Evolutionary conservation across 2,113 vertebrate genomes (phyloP), one percentile per base, ranked within the genome.

Genomic region (Polypterus bichir): DNA sequence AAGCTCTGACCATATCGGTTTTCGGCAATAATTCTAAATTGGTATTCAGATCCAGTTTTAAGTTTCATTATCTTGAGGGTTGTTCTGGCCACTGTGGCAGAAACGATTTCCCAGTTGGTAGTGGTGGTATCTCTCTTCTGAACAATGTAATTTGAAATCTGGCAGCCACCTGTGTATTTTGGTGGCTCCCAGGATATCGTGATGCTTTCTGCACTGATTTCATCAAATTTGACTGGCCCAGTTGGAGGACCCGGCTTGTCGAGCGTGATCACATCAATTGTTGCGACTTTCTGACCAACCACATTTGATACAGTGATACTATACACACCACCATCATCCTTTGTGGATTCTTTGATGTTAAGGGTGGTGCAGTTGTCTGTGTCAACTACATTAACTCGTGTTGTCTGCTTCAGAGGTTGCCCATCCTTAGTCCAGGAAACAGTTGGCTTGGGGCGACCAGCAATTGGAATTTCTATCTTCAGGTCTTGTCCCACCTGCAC

Each of bases 11-110:
- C 96, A 64, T 94, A 94, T 55, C 91, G 88, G 62, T 99, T 99
- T 80, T 97, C 94, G 73, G 96, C 95, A 79, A 96, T 95, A 74
- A 99, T 92, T 79, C 89, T 94, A 77, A 99, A 99, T 63, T 98
- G 96, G 75, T 98, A 99, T 76, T 99, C 96, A 9, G 89, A 80
- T 66, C 96, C 96, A 65, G 93, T 96, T 81, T 95, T 98, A 56
- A 99, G 82, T 77, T 90, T 91, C 46, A 74, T 75, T 46, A 97
- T 88, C 74, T 97, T 99, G 54, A 98, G 76, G 3, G 83, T 89
- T 52, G 91, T 97, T 86, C 96, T 92, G 69, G 90, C 90, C 71
- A 89, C 80, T 70, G 90, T 94, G 59, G 81, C 87, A 7, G 88
- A 92, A 73, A 99, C 89, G 57, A 87, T 86, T 69, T 98, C 95